A percentile compares a stretch with the other conserved stretches of the same genome.
These are phyloP conservation scores for Polia nebulosa DNA, from an alignment of 2,888 invertebrate genomes.

Conservation along the genomic window DNA sequence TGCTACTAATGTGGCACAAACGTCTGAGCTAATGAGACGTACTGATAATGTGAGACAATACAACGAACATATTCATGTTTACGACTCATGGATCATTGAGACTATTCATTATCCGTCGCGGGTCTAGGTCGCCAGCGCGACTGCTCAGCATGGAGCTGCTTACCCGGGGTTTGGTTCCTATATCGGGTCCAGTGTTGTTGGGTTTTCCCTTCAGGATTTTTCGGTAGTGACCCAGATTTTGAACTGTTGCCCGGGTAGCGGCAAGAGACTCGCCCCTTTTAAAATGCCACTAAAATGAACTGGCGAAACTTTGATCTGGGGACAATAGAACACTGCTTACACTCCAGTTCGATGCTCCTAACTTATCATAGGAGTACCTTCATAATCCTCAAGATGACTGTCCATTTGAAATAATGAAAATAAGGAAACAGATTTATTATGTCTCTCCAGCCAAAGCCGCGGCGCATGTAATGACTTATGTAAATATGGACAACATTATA, in stretches of 20 bases:
- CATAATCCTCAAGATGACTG: not conserved
- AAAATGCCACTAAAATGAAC: not conserved
- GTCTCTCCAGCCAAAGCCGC: not conserved
- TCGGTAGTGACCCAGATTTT: too few relatives aligned
- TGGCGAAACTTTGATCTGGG: not conserved
- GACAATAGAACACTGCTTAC: not conserved
- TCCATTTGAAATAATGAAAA: slow-evolving; percentile 6
- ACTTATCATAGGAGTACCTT: too few relatives aligned
- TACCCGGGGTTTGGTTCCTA: too few relatives aligned
- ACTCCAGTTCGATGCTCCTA: not conserved
- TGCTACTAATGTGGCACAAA: slow-evolving; percentile 1
- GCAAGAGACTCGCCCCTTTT: too few relatives aligned
- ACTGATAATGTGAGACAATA: too few relatives aligned
- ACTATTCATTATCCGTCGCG: slow-evolving; percentile 3
- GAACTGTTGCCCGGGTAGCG: too few relatives aligned
- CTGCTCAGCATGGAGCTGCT: too few relatives aligned
- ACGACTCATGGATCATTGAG: not conserved
- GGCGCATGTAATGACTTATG: slow-evolving; percentile 25
- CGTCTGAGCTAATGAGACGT: not conserved
- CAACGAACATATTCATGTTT: too few relatives aligned
- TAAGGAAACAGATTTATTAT: not conserved
- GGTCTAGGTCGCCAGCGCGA: not conserved
- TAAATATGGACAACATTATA: slow-evolving; percentile 35
- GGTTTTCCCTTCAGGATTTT: not conserved
- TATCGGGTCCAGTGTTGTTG: not conserved